Percentiles rank a stretch among this genome's conserved stretches.
Evolutionary conservation across 1,140 invertebrate genomes (phyloP).

Genomic region (Bombus waltoni): DNA sequence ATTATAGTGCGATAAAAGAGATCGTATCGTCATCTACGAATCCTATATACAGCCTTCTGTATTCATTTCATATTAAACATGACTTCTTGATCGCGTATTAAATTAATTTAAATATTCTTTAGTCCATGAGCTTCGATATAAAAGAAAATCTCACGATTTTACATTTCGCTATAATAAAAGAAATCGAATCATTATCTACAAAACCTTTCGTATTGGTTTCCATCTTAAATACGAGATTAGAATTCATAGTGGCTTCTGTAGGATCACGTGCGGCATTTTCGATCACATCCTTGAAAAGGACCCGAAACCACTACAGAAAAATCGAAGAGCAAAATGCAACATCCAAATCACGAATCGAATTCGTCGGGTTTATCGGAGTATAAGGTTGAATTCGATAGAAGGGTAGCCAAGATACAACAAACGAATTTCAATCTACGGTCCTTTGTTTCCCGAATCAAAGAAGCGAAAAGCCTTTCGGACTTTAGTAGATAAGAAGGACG

Average conservation of each 20-base stretch:
- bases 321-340: constrained; percentile 47
- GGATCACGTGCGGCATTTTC: constrained; percentile 8
- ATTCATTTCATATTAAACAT: too few species aligned
- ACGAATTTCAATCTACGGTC: constrained; percentile 73
- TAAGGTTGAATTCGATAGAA: constrained; percentile 66
- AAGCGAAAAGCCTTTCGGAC: constrained; percentile 52
- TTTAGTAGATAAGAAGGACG: constrained; percentile 60
- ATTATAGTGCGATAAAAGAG: neutral
- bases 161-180: neutral
- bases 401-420: constrained; percentile 56
- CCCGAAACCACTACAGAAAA: constrained; percentile 18
- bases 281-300: neutral
- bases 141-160: neutral
- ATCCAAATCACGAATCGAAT: constrained; percentile 61
- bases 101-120: neutral
- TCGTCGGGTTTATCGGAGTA: constrained; percentile 68
- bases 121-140: neutral
- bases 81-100: too few species aligned
- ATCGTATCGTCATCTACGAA: neutral
- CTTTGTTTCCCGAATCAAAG: constrained; percentile 71
- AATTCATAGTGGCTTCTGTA: neutral
- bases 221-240: neutral
- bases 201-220: neutral
- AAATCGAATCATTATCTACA: neutral
- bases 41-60: too few species aligned